Evolutionary conservation across 2,797 vertebrate species (phyloP).

Genomic region (Morelia viridis): DNA sequence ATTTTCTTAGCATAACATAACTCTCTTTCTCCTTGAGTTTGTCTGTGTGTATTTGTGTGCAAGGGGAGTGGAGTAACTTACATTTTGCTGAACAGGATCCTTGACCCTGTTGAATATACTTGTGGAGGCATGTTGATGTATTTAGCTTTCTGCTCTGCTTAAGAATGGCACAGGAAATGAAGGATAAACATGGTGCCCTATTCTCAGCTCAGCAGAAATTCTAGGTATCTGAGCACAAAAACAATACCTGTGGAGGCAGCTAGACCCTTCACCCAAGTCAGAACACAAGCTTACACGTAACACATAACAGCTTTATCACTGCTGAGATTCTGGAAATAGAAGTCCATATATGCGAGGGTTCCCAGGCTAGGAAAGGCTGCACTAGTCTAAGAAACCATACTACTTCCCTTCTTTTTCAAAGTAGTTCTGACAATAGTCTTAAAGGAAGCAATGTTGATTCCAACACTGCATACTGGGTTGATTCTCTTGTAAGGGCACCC

Average conservation of each 20-base stretch:
- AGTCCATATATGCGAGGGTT: neutral
- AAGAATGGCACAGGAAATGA: neutral
- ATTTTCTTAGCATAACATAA: neutral
- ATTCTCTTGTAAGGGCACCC: neutral
- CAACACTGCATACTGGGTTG: neutral
- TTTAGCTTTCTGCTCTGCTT: neutral
- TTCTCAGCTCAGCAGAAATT: neutral
- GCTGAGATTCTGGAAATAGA: neutral
- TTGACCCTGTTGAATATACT: neutral
- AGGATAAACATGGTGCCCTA: neutral
- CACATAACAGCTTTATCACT: neutral
- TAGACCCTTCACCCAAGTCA: neutral
- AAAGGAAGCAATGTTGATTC: neutral
- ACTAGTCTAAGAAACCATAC: neutral
- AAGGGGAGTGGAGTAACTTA: neutral
- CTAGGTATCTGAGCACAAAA: neutral
- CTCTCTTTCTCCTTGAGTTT: neutral
- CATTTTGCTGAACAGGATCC: neutral
- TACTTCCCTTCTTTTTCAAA: neutral
- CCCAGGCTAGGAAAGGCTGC: neutral
- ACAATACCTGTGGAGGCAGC: neutral
- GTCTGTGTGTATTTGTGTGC: neutral
- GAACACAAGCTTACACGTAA: neutral
- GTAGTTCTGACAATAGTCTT: neutral
- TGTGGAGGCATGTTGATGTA: neutral